phyloP scores from a whole-genome alignment of 1,140 invertebrate species.

The Bombus vancouverensis region DNA sequence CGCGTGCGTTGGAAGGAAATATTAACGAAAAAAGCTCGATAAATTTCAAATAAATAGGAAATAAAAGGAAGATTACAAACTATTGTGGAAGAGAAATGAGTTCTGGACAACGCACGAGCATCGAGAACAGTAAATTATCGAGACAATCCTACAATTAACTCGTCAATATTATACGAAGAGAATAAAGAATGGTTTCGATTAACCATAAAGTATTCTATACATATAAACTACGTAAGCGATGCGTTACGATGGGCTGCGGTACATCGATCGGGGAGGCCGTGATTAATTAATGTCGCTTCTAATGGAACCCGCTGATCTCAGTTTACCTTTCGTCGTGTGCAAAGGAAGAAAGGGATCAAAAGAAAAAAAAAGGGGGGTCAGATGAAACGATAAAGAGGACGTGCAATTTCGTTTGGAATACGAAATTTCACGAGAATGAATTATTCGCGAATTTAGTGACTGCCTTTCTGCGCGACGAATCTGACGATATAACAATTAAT shows the following conservation, averaged over 20 bases:
- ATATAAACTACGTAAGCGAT: conserved; percentile 29
- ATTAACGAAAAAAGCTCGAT: neutral
- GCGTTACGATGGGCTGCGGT: conserved; percentile 38
- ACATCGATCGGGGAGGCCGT: conserved; percentile 44
- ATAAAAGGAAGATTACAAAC: too few relatives aligned
- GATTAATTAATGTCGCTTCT: conserved; percentile 1
- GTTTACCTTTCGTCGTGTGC: neutral
- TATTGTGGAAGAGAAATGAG: too few relatives aligned
- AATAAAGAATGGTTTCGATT: conserved; percentile 38
- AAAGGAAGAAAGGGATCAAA: neutral
- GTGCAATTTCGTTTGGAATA: neutral
- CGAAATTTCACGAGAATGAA: neutral
- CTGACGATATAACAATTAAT: conserved; percentile 1
- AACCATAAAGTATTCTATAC: conserved; percentile 39
- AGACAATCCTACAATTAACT: conserved; percentile 67
- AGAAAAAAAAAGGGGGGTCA: neutral
- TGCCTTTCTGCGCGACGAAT: neutral
- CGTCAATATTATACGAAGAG: conserved; percentile 63
- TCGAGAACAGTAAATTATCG: conserved; percentile 49
- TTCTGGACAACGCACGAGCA: conserved; percentile 26
- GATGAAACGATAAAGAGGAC: neutral
- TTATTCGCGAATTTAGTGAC: neutral
- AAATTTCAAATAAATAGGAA: neutral
- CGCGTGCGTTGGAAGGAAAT: conserved; percentile 5
- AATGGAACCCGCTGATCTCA: neutral